A percentile compares a stretch with the other conserved stretches of the same genome.
phyloP scores from a whole-genome alignment of 2,888 invertebrate species.

The Cryptocephalus primarius region DNA sequence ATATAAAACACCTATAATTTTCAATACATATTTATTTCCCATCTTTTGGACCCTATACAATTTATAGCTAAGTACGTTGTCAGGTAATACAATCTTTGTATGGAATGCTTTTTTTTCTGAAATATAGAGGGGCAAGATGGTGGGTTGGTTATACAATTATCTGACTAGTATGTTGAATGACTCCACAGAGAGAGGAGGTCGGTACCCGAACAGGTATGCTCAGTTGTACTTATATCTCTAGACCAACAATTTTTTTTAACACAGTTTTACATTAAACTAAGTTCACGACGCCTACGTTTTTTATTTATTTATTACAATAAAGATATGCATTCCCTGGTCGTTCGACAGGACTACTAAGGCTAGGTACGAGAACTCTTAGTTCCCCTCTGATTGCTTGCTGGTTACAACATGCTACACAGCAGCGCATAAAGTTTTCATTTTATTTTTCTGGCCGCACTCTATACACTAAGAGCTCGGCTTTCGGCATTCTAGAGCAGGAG shows the following conservation, averaged over 20 bases:
- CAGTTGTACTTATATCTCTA: conserved; percentile 33
- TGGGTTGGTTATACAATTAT: conserved; percentile 38
- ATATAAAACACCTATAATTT: conserved; percentile 16
- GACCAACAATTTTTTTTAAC: conserved; percentile 34
- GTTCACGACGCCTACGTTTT: conserved; percentile 31
- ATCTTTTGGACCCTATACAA: conserved; percentile 65
- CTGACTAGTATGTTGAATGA: conserved; percentile 37
- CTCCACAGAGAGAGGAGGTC: conserved; percentile 6
- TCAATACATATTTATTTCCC: conserved; percentile 58
- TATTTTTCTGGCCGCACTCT: conserved; percentile 5
- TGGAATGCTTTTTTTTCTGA: conserved; percentile 39
- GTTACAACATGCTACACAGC: conserved; percentile 20
- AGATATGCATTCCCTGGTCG: conserved; percentile 38
- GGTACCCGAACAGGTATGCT: background rate
- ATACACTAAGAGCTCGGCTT: conserved; percentile 8
- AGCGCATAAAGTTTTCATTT: conserved; percentile 13
- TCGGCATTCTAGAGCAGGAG: conserved; percentile 7
- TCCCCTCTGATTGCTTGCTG: conserved; percentile 25
- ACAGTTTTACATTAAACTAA: conserved; percentile 37
- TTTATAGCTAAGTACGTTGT: conserved; percentile 53
- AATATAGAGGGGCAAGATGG: conserved; percentile 37
- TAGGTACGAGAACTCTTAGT: conserved; percentile 23
- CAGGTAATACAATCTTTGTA: conserved; percentile 44
- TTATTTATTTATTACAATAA: conserved; percentile 30
- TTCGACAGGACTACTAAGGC: conserved; percentile 37